phyloP scores from a whole-genome alignment of 2,888 invertebrate genomes.

The Stenodema calcarata region DNA sequence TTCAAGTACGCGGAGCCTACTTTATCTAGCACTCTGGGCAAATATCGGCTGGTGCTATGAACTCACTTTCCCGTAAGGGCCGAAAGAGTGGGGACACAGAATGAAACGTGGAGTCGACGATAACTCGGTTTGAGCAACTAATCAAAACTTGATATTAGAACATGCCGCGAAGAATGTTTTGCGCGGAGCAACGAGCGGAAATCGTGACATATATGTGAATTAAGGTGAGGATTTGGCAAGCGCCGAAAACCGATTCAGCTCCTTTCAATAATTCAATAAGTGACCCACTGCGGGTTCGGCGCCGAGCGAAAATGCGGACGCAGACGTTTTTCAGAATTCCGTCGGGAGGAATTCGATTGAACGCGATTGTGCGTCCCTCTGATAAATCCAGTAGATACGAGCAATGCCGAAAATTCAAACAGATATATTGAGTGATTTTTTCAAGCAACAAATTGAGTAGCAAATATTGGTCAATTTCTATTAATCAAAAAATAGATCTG shows the following conservation, averaged over 20 bases:
- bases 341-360: too few species aligned
- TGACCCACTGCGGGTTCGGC: not conserved
- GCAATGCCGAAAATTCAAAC: too few species aligned
- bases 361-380: too few species aligned
- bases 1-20: not conserved
- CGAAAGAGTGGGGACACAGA: not conserved
- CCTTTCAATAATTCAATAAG: not conserved
- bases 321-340: not conserved
- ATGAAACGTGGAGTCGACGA: not conserved
- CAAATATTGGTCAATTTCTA: too few species aligned
- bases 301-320: not conserved
- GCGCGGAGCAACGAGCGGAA: not conserved
- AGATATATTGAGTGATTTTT: too few species aligned
- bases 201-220: not conserved
- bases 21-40: not conserved
- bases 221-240: not conserved
- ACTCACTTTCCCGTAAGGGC: too few species aligned
- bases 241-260: not conserved
- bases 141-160: not conserved
- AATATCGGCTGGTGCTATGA: not conserved
- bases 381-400: too few species aligned
- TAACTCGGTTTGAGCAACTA: not conserved
- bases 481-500: too few species aligned
- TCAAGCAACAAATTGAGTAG: too few species aligned
- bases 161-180: not conserved